These are phyloP conservation scores for Plagodis pulveraria DNA, from an alignment of 2,888 invertebrate genomes.

Conservation along the genomic window DNA sequence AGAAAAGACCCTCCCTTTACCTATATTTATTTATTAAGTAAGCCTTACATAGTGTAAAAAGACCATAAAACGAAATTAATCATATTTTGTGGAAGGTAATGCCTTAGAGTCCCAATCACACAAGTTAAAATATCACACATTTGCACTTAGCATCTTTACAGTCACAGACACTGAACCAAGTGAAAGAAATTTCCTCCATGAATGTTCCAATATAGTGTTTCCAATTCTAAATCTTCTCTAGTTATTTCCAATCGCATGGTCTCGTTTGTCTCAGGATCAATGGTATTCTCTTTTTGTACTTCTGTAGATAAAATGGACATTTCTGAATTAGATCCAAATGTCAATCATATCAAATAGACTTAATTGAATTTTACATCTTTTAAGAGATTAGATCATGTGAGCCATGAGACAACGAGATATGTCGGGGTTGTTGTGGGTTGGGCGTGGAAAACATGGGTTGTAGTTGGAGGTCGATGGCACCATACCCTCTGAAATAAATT, in stretches of 20 bases:
- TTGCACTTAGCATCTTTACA: conserved; percentile 41
- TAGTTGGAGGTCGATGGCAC: conserved; percentile 77
- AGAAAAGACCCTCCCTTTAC: conserved; percentile 70
- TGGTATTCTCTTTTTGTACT: conserved; percentile 76
- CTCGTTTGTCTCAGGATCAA: conserved; percentile 80
- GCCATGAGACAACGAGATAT: conserved; percentile 87
- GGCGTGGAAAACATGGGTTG: conserved; percentile 80
- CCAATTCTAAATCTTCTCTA: conserved; percentile 74
- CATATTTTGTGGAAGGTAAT: conserved; percentile 29
- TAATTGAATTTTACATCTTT: not conserved
- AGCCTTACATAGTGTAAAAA: conserved; percentile 54
- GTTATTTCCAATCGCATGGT: conserved; percentile 74
- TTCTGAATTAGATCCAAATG: conserved; percentile 61
- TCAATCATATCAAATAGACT: conserved; percentile 11
- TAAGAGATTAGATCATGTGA: conserved; percentile 83
- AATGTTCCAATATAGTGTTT: conserved; percentile 86
- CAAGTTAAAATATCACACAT: conserved; percentile 54
- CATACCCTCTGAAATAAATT: conserved; percentile 83
- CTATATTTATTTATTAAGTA: conserved; percentile 70
- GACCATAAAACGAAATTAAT: conserved; percentile 24
- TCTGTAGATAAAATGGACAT: conserved; percentile 83
- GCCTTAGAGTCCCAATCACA: conserved; percentile 57
- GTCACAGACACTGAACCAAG: conserved; percentile 73
- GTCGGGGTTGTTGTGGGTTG: conserved; percentile 86
- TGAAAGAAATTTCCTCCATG: conserved; percentile 87